phyloP scores from a whole-genome alignment of 35 echinoderm and acorn worm genomes.

The Diadema setosum region DNA sequence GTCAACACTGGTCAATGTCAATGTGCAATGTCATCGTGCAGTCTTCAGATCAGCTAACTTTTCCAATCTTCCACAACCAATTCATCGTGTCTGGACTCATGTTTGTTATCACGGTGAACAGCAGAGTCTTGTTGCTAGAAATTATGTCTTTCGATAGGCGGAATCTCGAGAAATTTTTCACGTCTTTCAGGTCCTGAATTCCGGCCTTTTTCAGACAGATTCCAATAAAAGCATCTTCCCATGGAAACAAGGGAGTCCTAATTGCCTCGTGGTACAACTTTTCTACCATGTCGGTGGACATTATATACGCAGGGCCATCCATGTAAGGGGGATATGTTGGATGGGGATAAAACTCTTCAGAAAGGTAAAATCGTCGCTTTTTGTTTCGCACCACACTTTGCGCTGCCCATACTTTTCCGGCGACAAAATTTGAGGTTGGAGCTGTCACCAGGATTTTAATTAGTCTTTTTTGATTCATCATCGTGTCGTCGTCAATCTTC shows the following conservation, averaged over 20 bases:
- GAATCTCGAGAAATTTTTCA: slow-evolving; percentile 32
- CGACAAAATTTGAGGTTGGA: slow-evolving; percentile 24
- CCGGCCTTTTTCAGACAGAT: not conserved
- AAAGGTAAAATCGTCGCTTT: slow-evolving; percentile 25
- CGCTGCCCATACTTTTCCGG: not conserved
- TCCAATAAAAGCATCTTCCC: slow-evolving; percentile 65
- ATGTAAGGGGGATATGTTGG: slow-evolving; percentile 52
- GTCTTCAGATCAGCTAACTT: too few relatives aligned
- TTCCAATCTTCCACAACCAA: too few relatives aligned
- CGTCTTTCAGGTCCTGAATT: not conserved
- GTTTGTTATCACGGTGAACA: too few relatives aligned
- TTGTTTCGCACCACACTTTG: slow-evolving; percentile 2
- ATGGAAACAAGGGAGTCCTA: slow-evolving; percentile 18
- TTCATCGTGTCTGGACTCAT: too few relatives aligned
- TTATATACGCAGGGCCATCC: slow-evolving; percentile 38
- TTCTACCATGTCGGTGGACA: slow-evolving; percentile 54
- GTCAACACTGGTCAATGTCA: too few relatives aligned
- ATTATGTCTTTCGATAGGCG: too few relatives aligned
- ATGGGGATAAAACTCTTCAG: slow-evolving; percentile 12
- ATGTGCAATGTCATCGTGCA: too few relatives aligned
- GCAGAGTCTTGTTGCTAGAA: too few relatives aligned
- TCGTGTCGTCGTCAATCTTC: slow-evolving; percentile 76
- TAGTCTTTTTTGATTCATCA: slow-evolving; percentile 26
- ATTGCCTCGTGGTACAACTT: slow-evolving; percentile 27
- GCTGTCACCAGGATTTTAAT: slow-evolving; percentile 6